Conservation (phyloP, 2,113 vertebrate species). For the Jacana jacana region DNA sequence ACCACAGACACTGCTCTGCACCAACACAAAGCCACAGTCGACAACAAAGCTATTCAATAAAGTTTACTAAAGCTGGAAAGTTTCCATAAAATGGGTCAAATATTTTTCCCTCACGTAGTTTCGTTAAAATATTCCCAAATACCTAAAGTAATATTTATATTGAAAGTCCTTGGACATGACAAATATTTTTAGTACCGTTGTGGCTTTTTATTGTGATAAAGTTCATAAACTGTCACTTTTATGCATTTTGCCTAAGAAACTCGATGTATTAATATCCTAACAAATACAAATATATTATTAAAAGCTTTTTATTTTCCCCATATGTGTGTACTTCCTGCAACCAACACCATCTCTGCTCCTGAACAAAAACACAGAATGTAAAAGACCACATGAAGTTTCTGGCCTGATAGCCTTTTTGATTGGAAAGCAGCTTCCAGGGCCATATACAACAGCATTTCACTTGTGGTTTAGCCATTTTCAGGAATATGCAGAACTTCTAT, state of each 20-base stretch:
- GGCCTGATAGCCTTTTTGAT: background rate
- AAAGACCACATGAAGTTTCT: background rate
- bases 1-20: background rate
- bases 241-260: background rate
- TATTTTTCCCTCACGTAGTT: background rate
- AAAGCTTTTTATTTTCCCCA: background rate
- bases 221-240: background rate
- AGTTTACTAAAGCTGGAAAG: background rate
- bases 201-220: background rate
- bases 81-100: background rate
- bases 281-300: background rate
- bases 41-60: background rate
- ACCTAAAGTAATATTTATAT: background rate
- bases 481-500: background rate
- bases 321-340: background rate
- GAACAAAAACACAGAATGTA: background rate
- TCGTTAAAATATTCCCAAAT: background rate
- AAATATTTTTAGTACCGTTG: background rate
- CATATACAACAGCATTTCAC: background rate
- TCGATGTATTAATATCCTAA: background rate
- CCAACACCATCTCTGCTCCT: background rate
- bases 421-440: background rate
- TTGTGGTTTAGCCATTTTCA: background rate
- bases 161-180: background rate
- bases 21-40: slow-evolving; percentile 16